These are phyloP conservation scores for Battus philenor DNA, from an alignment of 1,140 invertebrate species.

Conservation along the genomic window DNA sequence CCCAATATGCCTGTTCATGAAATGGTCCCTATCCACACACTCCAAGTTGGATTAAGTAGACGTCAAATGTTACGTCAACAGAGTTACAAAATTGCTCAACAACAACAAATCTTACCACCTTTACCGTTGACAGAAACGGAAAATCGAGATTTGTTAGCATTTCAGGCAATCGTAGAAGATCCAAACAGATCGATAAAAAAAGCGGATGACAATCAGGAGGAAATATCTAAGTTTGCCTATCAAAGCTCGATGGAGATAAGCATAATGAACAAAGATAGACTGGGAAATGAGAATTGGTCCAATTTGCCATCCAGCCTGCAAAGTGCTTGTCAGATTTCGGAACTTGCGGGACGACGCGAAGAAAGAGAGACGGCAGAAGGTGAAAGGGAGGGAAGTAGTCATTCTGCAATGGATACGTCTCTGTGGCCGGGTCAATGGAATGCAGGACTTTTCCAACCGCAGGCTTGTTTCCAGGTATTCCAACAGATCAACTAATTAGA, in stretches of 20 bases:
- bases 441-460: slow-evolving; percentile 64
- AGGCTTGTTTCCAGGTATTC: slow-evolving; percentile 76
- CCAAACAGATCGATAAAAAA: slow-evolving; percentile 60
- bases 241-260: slow-evolving; percentile 74
- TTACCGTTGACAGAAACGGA: slow-evolving; percentile 77
- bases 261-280: slow-evolving; percentile 67
- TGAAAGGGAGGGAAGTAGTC: slow-evolving; percentile 24
- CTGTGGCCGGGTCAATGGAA: slow-evolving; percentile 69
- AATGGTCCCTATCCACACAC: slow-evolving; percentile 52
- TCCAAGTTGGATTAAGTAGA: slow-evolving; percentile 76
- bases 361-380: slow-evolving; percentile 30
- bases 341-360: slow-evolving; percentile 57
- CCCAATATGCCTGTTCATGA: slow-evolving; percentile 54
- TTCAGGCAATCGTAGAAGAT: slow-evolving; percentile 77
- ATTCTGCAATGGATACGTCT: slow-evolving; percentile 39
- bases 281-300: slow-evolving; percentile 77
- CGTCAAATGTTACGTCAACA: slow-evolving; percentile 86
- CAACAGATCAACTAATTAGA: slow-evolving; percentile 75
- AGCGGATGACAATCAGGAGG: slow-evolving; percentile 48
- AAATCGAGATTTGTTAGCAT: slow-evolving; percentile 78
- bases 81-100: slow-evolving; percentile 87
- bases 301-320: slow-evolving; percentile 77
- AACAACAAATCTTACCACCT: slow-evolving; percentile 81
- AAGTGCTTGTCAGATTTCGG: slow-evolving; percentile 78
- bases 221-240: slow-evolving; percentile 57